Evolutionary conservation across 2,888 invertebrate species (phyloP).

Genomic region (Heteropelma amictum): DNA sequence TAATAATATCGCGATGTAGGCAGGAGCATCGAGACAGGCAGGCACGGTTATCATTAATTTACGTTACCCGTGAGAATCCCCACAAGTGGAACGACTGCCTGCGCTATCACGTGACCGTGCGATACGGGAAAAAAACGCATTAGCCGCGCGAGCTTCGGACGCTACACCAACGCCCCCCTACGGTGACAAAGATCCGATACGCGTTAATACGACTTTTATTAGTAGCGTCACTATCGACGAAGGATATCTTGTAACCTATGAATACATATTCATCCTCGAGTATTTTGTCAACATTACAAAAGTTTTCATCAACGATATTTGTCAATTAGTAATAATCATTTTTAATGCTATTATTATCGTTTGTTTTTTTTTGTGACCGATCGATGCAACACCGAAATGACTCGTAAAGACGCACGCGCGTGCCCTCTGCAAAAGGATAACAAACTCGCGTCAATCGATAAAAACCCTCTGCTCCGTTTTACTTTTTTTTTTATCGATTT

Average conservation of each 20-base stretch:
- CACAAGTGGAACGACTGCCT: slow-evolving; percentile 37
- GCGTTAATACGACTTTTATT: slow-evolving; percentile 4
- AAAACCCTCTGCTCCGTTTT: neutral
- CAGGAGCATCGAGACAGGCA: neutral
- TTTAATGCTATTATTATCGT: no score
- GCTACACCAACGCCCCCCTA: neutral
- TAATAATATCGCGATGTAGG: slow-evolving; percentile 42
- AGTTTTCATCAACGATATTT: no score
- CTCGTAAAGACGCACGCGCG: neutral
- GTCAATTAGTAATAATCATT: no score
- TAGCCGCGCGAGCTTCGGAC: neutral
- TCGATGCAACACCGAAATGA: neutral
- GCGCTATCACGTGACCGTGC: neutral
- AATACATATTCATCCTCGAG: no score
- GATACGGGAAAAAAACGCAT: neutral
- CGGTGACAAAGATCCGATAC: slow-evolving; percentile 37
- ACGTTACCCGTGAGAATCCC: slow-evolving; percentile 54
- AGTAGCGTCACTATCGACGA: neutral
- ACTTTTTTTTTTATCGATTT: slow-evolving; percentile 11
- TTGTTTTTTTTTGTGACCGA: no score
- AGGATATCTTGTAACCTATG: no score
- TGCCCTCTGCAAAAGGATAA: neutral
- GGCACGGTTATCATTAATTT: slow-evolving; percentile 52
- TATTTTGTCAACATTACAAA: no score
- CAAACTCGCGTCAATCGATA: slow-evolving; percentile 30